These are phyloP conservation scores for Lithosia quadra DNA, from an alignment of 2,888 invertebrate genomes.

Conservation along the genomic window DNA sequence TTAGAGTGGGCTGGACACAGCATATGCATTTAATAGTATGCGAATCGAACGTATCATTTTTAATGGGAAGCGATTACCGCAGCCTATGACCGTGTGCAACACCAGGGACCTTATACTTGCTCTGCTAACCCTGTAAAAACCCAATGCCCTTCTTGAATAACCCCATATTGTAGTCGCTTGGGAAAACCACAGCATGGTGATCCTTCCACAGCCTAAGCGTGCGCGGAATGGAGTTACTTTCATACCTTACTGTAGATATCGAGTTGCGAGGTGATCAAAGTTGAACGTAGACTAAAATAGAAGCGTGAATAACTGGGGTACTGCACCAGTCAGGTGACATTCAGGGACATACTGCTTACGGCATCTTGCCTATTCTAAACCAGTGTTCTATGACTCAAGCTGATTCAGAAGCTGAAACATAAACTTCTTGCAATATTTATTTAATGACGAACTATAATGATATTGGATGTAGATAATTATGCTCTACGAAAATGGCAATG, in stretches of 20 bases:
- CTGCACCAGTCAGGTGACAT: not conserved
- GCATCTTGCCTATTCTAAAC: not conserved
- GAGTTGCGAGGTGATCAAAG: too few species aligned
- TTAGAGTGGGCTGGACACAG: not conserved
- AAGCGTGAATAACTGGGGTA: not conserved
- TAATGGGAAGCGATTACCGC: not conserved
- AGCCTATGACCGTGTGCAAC: too few species aligned
- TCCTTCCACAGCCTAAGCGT: too few species aligned
- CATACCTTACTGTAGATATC: too few species aligned
- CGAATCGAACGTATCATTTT: not conserved
- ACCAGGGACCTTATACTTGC: too few species aligned
- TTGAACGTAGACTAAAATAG: not conserved
- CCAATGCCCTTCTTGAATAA: too few species aligned
- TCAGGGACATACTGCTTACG: not conserved
- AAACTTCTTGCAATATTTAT: conserved; percentile 30
- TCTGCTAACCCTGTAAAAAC: too few species aligned
- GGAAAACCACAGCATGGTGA: too few species aligned
- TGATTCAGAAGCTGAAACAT: conserved; percentile 52
- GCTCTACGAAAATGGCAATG: conserved; percentile 68
- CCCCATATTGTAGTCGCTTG: too few species aligned
- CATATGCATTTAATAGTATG: not conserved
- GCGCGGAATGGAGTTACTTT: too few species aligned
- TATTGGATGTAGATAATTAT: conserved; percentile 55
- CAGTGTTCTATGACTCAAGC: conserved; percentile 39
- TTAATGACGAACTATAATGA: conserved; percentile 40